Percentiles rank a stretch among this genome's conserved stretches.
Conservation (phyloP, 2,888 invertebrate species). For the Aleiodes testaceus region DNA sequence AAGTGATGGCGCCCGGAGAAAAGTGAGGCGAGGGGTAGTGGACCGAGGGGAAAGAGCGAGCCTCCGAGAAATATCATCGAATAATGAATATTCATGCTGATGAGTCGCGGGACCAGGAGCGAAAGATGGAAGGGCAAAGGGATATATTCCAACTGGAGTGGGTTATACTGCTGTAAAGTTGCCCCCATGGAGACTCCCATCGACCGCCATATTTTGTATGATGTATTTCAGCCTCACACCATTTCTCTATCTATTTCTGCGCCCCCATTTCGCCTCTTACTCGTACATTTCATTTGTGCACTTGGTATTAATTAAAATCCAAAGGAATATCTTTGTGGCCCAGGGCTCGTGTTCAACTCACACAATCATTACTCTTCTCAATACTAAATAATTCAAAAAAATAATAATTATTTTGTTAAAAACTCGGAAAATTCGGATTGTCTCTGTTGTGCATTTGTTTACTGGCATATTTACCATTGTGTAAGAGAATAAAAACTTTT, state of each 20-base stretch:
- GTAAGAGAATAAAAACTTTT: constrained; percentile 30
- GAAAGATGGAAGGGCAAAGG: constrained; percentile 64
- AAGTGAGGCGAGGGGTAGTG: constrained; percentile 5
- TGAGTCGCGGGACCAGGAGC: constrained; percentile 68
- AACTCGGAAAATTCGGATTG: constrained; percentile 10
- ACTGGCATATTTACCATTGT: constrained; percentile 8
- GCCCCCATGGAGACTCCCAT: constrained; percentile 70
- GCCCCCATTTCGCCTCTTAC: background rate
- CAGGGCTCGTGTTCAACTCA: background rate
- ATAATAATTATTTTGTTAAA: background rate
- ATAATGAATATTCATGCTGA: constrained; percentile 73
- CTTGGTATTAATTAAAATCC: constrained; percentile 23
- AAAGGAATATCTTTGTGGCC: constrained; percentile 7
- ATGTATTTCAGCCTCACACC: constrained; percentile 59
- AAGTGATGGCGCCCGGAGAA: constrained; percentile 46
- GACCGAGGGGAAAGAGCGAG: constrained; percentile 44
- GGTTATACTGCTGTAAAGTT: constrained; percentile 67
- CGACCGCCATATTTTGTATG: constrained; percentile 69
- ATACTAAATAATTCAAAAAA: too few relatives aligned
- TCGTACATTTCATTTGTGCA: constrained; percentile 22
- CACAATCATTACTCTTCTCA: background rate
- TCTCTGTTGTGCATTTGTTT: constrained; percentile 22
- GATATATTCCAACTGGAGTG: constrained; percentile 28
- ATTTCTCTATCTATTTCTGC: constrained; percentile 8
- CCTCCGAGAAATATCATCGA: constrained; percentile 71